Conservation (phyloP, 2,797 vertebrate genomes). For the Champsocephalus gunnari region DNA sequence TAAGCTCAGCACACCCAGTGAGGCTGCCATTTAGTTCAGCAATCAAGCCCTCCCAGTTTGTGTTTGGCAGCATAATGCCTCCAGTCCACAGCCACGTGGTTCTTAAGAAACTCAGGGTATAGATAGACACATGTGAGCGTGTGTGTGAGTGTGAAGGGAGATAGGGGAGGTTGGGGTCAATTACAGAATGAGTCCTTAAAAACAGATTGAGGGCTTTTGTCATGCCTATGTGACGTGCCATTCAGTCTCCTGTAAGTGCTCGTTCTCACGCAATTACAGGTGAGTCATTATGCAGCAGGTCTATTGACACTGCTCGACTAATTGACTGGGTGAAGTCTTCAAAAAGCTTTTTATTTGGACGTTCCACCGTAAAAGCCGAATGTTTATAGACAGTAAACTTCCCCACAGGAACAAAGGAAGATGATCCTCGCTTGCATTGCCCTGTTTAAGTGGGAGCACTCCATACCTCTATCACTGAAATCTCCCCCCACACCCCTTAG, state of each 20-base stretch:
- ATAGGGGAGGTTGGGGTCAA: constrained; percentile 37
- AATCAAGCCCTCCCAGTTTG: constrained; percentile 26
- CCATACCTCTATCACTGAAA: constrained; percentile 29
- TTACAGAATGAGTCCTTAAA: constrained; percentile 69
- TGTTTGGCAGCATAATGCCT: constrained; percentile 6
- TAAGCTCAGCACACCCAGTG: constrained; percentile 44
- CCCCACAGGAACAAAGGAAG: constrained; percentile 73
- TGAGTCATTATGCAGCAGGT: constrained; percentile 78
- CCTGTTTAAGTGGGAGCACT: constrained; percentile 59
- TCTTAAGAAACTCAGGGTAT: constrained; percentile 34
- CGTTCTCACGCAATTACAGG: constrained; percentile 82
- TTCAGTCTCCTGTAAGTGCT: constrained; percentile 73
- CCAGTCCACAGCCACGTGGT: constrained; percentile 18
- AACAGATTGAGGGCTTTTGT: constrained; percentile 76
- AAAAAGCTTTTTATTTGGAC: constrained; percentile 84
- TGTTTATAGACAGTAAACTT: constrained; percentile 80
- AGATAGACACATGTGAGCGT: constrained; percentile 29
- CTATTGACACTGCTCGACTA: constrained; percentile 80
- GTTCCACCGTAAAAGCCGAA: constrained; percentile 75
- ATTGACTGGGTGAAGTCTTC: constrained; percentile 80
- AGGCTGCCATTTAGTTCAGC: constrained; percentile 42
- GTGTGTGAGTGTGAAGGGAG: constrained; percentile 10
- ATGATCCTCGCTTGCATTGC: constrained; percentile 54
- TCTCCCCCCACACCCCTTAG: constrained; percentile 7
- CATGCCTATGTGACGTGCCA: constrained; percentile 78